These are phyloP conservation scores for Tridacna crocea DNA, from an alignment of 2,888 invertebrate genomes.

Conservation along the genomic window DNA sequence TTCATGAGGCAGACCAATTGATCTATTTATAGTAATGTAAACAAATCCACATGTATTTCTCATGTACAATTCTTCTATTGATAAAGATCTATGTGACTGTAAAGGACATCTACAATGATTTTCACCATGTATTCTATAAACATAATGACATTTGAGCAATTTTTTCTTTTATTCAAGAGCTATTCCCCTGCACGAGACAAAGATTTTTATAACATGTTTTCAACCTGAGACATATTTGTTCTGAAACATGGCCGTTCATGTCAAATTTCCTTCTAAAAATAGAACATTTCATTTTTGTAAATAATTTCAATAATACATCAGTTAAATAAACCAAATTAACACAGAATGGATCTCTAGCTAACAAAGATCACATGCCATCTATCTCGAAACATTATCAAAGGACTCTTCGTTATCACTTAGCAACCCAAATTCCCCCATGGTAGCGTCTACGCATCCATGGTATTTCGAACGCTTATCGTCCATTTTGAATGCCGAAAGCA, in stretches of 20 bases:
- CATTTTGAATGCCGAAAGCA: conserved; percentile 55
- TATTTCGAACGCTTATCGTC: conserved; percentile 64
- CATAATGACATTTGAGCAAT: too few relatives aligned
- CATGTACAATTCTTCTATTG: too few relatives aligned
- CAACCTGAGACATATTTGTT: background rate
- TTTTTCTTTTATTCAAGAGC: too few relatives aligned
- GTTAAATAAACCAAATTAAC: background rate
- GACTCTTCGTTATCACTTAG: conserved; percentile 65
- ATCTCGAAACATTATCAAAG: conserved; percentile 61
- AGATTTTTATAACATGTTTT: too few relatives aligned
- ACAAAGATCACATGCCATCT: background rate
- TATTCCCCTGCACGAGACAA: too few relatives aligned
- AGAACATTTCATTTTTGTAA: conserved; percentile 2
- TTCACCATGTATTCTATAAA: too few relatives aligned
- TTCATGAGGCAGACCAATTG: background rate
- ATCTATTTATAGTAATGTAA: conserved; percentile 20
- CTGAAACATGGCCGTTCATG: conserved; percentile 10
- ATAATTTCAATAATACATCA: background rate
- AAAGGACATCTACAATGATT: too few relatives aligned
- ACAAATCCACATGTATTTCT: conserved; percentile 7
- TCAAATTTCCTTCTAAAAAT: conserved; percentile 27
- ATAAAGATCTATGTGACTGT: too few relatives aligned
- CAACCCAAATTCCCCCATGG: conserved; percentile 69
- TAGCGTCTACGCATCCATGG: conserved; percentile 71
- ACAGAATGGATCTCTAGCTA: background rate